A percentile compares a stretch with the other conserved stretches of the same genome.
Evolutionary conservation across 2,888 invertebrate species (phyloP).

Genomic region (Zele albiditarsus): DNA sequence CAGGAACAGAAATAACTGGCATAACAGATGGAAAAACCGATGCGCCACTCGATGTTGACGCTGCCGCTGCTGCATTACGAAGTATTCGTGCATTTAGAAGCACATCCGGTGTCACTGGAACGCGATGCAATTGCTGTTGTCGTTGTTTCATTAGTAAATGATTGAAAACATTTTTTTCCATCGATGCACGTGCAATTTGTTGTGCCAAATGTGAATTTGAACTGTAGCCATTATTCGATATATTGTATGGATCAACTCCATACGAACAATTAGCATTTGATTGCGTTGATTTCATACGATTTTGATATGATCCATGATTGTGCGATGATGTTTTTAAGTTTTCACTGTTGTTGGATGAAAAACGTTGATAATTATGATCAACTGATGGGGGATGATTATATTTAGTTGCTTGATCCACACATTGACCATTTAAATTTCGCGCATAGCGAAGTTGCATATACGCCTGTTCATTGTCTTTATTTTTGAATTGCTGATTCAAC

Average conservation of each 20-base stretch:
- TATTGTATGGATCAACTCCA: slow-evolving; percentile 63
- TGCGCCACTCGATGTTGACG: slow-evolving; percentile 42
- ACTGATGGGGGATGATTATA: slow-evolving; percentile 62
- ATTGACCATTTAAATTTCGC: slow-evolving; percentile 45
- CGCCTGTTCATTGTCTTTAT: slow-evolving; percentile 47
- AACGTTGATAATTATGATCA: slow-evolving; percentile 61
- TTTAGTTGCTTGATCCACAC: slow-evolving; percentile 60
- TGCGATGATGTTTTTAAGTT: slow-evolving; percentile 60
- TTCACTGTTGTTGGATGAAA: slow-evolving; percentile 63
- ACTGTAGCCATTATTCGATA: slow-evolving; percentile 60
- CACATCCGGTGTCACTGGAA: slow-evolving; percentile 8
- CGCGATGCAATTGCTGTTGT: slow-evolving; percentile 52
- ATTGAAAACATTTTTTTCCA: slow-evolving; percentile 64
- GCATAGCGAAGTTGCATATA: slow-evolving; percentile 50
- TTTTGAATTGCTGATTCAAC: slow-evolving; percentile 60
- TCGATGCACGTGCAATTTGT: slow-evolving; percentile 54
- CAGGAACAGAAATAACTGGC: slow-evolving; percentile 64
- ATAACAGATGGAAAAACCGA: slow-evolving; percentile 62
- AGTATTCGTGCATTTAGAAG: slow-evolving; percentile 22
- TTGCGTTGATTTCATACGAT: slow-evolving; percentile 58
- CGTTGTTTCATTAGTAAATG: slow-evolving; percentile 66
- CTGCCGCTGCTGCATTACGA: slow-evolving; percentile 16
- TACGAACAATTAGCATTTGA: slow-evolving; percentile 56
- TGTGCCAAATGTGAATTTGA: slow-evolving; percentile 59
- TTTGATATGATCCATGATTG: slow-evolving; percentile 58